Conservation (phyloP, 2,797 vertebrate species). For the Apodemus agrarius region DNA sequence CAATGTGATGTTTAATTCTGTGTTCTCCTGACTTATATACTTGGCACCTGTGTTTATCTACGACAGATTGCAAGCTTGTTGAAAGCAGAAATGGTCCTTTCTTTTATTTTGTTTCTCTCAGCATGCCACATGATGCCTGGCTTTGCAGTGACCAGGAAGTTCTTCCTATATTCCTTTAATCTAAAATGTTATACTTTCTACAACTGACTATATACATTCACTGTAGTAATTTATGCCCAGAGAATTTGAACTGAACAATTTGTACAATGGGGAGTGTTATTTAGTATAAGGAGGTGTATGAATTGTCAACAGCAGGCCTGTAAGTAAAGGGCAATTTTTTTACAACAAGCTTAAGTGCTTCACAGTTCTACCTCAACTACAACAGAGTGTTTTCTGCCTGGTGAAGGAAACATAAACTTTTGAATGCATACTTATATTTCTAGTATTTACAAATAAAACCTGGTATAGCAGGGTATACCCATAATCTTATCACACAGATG, state of each 20-base stretch:
- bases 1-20: background rate
- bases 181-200: slow-evolving; percentile 8
- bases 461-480: background rate
- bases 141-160: background rate
- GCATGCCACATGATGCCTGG: background rate
- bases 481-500: background rate
- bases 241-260: background rate
- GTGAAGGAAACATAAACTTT: background rate
- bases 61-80: background rate
- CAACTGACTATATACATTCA: background rate
- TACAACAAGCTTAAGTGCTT: background rate
- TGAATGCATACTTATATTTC: background rate
- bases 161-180: slow-evolving; percentile 30
- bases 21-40: background rate
- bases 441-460: background rate
- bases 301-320: background rate
- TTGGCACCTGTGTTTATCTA: slow-evolving; percentile 13
- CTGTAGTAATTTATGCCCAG: slow-evolving; percentile 16
- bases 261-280: background rate
- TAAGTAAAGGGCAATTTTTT: slow-evolving; percentile 22
- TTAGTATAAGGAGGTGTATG: background rate
- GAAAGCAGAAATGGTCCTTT: slow-evolving; percentile 48
- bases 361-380: background rate
- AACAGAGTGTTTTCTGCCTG: background rate
- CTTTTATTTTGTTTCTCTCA: background rate